Evolutionary conservation across 2,113 vertebrate species (phyloP).

Genomic region (Dipodomys stephensi): DNA sequence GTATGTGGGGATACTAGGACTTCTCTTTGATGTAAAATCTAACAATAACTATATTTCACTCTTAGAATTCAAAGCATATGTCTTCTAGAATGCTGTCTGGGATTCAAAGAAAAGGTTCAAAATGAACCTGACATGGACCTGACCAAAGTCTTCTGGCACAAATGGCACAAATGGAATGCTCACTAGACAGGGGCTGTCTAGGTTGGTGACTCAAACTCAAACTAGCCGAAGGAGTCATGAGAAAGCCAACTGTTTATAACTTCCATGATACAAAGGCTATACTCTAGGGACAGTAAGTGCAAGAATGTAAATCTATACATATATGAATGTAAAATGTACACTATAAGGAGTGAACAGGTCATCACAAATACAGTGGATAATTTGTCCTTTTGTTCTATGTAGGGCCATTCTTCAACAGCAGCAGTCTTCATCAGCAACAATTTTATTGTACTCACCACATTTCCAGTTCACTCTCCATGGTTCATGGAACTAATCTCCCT

Average conservation of each 20-base stretch:
- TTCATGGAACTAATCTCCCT: not conserved
- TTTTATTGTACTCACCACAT: not conserved
- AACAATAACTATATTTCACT: slow-evolving; percentile 52
- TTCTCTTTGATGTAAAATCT: not conserved
- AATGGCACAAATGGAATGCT: not conserved
- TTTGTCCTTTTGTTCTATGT: not conserved
- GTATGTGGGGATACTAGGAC: not conserved
- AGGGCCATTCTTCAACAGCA: not conserved
- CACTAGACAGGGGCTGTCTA: not conserved
- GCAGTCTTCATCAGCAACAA: not conserved
- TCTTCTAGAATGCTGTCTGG: not conserved
- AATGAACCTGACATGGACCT: not conserved
- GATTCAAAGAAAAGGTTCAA: not conserved
- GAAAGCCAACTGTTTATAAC: not conserved
- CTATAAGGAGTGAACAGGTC: not conserved
- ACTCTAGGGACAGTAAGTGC: not conserved
- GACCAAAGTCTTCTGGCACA: not conserved
- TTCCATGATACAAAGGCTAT: not conserved
- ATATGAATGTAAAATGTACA: not conserved
- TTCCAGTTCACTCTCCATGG: not conserved
- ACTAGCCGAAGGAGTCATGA: not conserved
- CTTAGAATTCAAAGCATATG: not conserved
- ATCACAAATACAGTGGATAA: not conserved
- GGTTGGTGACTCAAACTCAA: not conserved
- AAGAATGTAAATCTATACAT: not conserved